Conservation (phyloP, 2,797 vertebrate species). For the Danio choprae region DNA sequence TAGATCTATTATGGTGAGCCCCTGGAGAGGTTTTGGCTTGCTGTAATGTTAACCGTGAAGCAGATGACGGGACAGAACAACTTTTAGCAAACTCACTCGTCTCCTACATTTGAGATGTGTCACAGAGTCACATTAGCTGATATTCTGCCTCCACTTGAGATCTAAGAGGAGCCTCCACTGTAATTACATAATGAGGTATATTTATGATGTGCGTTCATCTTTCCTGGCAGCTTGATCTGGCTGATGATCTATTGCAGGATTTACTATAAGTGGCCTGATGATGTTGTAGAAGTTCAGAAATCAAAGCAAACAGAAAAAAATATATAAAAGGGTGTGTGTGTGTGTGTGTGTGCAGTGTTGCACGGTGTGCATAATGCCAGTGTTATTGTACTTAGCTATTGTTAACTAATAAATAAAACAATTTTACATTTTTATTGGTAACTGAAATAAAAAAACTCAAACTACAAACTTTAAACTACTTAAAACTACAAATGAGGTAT, state of each 20-base stretch:
- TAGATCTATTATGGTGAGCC: constrained; percentile 1
- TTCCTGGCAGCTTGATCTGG: background rate
- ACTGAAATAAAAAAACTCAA: too few species aligned
- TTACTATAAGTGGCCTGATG: background rate
- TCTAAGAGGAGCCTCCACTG: constrained; percentile 15
- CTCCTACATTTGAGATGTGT: background rate
- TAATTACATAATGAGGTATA: constrained; percentile 16
- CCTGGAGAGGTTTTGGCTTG: background rate
- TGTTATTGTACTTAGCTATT: too few species aligned
- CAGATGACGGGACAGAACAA: background rate
- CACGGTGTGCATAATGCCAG: too few species aligned
- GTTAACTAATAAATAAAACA: too few species aligned
- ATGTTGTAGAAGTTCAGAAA: too few species aligned
- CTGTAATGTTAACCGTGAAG: background rate
- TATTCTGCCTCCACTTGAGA: constrained; percentile 13
- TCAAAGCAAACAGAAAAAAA: background rate
- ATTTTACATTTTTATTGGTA: too few species aligned
- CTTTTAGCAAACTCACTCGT: constrained; percentile 4
- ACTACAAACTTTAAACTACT: too few species aligned
- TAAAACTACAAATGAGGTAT: too few species aligned
- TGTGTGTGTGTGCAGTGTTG: too few species aligned
- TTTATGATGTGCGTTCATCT: background rate
- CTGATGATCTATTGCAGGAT: background rate
- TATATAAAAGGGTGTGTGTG: background rate
- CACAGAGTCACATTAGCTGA: constrained; percentile 24